phyloP scores from a whole-genome alignment of 2,113 vertebrate genomes.

The Holacanthus passer region DNA sequence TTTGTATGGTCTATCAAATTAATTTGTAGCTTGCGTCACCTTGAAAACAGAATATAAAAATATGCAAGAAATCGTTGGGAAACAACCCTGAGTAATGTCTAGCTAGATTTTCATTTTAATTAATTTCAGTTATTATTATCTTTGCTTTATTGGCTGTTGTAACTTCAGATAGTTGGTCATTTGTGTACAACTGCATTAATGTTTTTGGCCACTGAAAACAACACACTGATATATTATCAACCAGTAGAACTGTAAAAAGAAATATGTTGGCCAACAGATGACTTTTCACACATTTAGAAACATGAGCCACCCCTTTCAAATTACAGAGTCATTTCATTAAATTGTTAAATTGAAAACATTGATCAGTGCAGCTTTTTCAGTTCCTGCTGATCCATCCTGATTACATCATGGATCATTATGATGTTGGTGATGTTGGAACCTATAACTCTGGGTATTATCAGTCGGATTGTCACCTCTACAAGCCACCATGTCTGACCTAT shows the following conservation, averaged over 20 bases:
- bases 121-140: too few species aligned
- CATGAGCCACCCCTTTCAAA: background rate
- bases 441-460: too few species aligned
- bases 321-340: background rate
- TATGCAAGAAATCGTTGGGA: too few species aligned
- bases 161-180: background rate
- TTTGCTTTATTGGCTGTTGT: background rate
- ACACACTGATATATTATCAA: background rate
- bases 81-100: too few species aligned
- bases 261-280: too few species aligned
- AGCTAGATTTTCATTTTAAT: too few species aligned
- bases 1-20: too few species aligned
- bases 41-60: too few species aligned
- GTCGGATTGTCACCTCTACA: background rate
- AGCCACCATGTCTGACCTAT: constrained; percentile 76
- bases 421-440: background rate
- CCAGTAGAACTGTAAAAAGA: background rate
- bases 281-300: background rate
- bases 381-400: background rate
- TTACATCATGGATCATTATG: background rate
- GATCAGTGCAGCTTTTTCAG: too few species aligned
- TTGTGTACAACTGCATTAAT: background rate
- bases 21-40: too few species aligned
- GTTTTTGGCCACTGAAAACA: background rate
- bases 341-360: too few species aligned